phyloP scores from a whole-genome alignment of 2,113 vertebrate species.

The Addax nasomaculatus region DNA sequence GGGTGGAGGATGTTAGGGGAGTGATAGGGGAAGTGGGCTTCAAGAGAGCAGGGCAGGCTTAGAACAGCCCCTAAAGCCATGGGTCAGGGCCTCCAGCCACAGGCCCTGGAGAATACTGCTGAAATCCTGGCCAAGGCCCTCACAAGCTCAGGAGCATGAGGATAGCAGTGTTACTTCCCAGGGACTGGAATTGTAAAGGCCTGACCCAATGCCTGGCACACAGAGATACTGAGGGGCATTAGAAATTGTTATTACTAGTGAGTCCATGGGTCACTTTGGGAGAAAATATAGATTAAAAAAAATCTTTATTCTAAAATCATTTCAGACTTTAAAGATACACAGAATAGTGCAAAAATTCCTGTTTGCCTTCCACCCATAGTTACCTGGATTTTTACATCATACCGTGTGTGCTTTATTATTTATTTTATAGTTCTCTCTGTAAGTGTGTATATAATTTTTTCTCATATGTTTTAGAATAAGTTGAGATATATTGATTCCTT shows the following conservation, averaged over 20 bases:
- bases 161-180: not conserved
- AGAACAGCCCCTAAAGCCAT: too few relatives aligned
- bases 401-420: not conserved
- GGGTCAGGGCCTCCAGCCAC: not conserved
- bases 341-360: not conserved
- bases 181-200: not conserved
- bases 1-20: not conserved
- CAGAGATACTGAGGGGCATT: not conserved
- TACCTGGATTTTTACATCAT: not conserved
- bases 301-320: not conserved
- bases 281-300: not conserved
- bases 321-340: not conserved
- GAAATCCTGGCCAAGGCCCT: not conserved
- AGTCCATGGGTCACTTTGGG: not conserved
- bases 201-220: rapidly evolving
- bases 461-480: not conserved
- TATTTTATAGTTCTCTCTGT: not conserved
- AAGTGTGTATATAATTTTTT: not conserved
- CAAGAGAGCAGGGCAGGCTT: not conserved
- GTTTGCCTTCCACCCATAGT: not conserved
- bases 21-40: not conserved
- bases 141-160: rapidly evolving
- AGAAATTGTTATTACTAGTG: not conserved
- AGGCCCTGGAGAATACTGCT: not conserved
- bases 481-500: not conserved